Evolutionary conservation across 1,140 invertebrate species (phyloP), one percentile per base, ranked within the genome.

Genomic region (Galendromus occidentalis): DNA sequence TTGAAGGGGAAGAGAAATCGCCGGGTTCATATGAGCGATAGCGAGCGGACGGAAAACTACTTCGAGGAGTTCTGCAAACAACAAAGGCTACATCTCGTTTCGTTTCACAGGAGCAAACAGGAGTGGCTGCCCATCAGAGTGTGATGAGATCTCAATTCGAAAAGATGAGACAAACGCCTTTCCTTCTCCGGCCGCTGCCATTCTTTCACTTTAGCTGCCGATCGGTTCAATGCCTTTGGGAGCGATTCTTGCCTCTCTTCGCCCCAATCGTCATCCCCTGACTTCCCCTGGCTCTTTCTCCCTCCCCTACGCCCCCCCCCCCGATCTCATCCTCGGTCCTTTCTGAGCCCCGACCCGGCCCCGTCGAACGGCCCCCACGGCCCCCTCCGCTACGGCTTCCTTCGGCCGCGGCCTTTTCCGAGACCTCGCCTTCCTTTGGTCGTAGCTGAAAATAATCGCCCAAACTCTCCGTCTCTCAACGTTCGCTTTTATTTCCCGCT

Each of bases 141-240:
- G 22, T 25, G 22, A 25, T 29, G 51, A 59, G 25, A 59, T 59
- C 51, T 59, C 51, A 59, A 59, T 59, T 59, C 22, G 51, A 59
- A 59, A 59, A 59, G 33, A 29, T 33, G 33, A 59, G 25, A 59
- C 51, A 29, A 25, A 59, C 51, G 25, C 12, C 51, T 59, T 33
- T 25, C 9, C 51, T 7, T 22, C 45, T 20, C 18, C 28, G 4
- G 45, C 45, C 28, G 45, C 45, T 17, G 14, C 12, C 14, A 25
- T 59, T 25, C 51, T 59, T 17, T 59, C 51, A 33, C 25, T 33
- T 29, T 59, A 14, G 51, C 51, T 59, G 51, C 51, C 33, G 33
- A 39, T 39, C 33, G 33, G 33, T 9, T 39, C 33, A 59, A 59
- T 59, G 51, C 51, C 51, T 59, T 59, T 22, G 51, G 51, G 51